Conservation (phyloP, 2,888 invertebrate genomes). For the Tenthredo distinguenda region DNA sequence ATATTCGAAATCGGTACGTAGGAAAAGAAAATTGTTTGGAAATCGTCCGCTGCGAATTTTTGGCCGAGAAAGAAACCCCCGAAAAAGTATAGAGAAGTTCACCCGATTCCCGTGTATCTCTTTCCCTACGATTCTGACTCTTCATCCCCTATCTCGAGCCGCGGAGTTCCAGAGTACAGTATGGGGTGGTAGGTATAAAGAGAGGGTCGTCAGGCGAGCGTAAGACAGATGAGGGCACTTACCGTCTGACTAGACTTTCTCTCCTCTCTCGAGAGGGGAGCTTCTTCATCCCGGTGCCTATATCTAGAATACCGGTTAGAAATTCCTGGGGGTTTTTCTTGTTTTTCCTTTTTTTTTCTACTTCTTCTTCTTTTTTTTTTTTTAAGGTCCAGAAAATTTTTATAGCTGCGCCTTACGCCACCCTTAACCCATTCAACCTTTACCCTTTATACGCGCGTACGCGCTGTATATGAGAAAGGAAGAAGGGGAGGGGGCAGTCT, state of each 20-base stretch:
- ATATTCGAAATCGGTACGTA: not conserved
- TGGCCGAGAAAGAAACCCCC: no score
- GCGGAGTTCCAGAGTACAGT: not conserved
- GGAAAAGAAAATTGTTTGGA: not conserved
- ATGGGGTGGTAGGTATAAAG: slow-evolving; percentile 10
- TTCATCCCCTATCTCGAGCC: not conserved
- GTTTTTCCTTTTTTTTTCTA: no score
- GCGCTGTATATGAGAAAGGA: not conserved
- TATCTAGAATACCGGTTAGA: no score
- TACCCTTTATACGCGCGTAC: not conserved
- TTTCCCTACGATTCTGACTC: not conserved
- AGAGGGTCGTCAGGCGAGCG: slow-evolving; percentile 43
- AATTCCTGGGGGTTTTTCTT: no score
- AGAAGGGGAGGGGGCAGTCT: not conserved
- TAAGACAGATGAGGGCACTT: slow-evolving; percentile 66
- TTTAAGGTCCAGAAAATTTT: not conserved
- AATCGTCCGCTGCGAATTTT: not conserved
- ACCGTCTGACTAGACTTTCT: slow-evolving; percentile 61
- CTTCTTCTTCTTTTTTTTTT: not conserved
- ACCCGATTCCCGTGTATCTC: not conserved
- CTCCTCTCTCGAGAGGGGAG: not conserved
- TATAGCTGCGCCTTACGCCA: not conserved
- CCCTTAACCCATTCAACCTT: not conserved
- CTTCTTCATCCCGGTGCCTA: not conserved
- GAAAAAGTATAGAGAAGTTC: not conserved